These are phyloP conservation scores for Erpetoichthys calabaricus DNA, from an alignment of 2,797 vertebrate species.

Conservation along the genomic window DNA sequence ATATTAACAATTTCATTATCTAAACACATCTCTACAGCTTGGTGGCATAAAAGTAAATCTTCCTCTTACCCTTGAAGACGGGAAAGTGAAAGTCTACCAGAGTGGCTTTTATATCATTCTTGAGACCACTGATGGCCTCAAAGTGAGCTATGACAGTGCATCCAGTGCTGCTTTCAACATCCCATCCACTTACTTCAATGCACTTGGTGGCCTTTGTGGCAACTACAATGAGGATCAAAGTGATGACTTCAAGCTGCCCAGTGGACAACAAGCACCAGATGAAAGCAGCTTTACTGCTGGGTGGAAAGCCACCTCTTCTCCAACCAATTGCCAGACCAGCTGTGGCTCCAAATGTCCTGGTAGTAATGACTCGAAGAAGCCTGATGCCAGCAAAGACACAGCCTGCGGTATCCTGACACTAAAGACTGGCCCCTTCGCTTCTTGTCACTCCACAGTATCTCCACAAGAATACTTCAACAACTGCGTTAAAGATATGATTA, in stretches of 20 bases:
- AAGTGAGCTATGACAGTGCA: slow-evolving; percentile 40
- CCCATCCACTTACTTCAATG: slow-evolving; percentile 38
- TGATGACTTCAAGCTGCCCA: slow-evolving; percentile 46
- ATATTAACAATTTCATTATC: too few relatives aligned
- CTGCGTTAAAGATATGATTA: slow-evolving; percentile 38
- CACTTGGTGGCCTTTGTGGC: slow-evolving; percentile 55
- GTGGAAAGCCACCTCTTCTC: slow-evolving; percentile 39
- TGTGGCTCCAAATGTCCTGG: slow-evolving; percentile 25
- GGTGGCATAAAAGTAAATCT: slow-evolving; percentile 33
- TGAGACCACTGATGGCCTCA: slow-evolving; percentile 34
- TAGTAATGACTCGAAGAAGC: slow-evolving; percentile 15
- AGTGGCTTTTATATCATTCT: slow-evolving; percentile 41
- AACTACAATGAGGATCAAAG: slow-evolving; percentile 49
- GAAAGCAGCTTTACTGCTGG: slow-evolving; percentile 32
- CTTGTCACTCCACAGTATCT: slow-evolving; percentile 34
- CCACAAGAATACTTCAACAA: slow-evolving; percentile 26
- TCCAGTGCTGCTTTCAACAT: slow-evolving; percentile 38
- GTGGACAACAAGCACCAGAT: neutral
- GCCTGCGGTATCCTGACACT: slow-evolving; percentile 44
- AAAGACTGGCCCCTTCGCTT: slow-evolving; percentile 35
- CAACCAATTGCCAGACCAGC: slow-evolving; percentile 27
- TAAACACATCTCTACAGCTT: slow-evolving; percentile 28
- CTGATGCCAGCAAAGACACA: fast-evolving
- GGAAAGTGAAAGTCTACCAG: slow-evolving; percentile 31
- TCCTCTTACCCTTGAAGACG: slow-evolving; percentile 36